Evolutionary conservation across 2,888 invertebrate genomes (phyloP), one percentile per base, ranked within the genome.

Genomic region (Junonia oenone): DNA sequence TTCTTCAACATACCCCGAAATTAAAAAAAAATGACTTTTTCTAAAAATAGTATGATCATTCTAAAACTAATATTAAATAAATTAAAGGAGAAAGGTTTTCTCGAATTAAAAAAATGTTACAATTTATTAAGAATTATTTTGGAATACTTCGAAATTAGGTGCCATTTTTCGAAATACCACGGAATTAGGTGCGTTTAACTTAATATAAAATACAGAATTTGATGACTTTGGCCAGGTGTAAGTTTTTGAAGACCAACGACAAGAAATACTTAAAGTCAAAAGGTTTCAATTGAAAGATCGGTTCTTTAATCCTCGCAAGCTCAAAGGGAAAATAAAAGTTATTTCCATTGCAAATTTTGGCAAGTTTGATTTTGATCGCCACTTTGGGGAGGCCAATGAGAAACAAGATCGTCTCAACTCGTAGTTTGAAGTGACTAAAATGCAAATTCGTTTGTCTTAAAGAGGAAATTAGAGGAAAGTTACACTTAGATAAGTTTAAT

Each of bases 241-340:
- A n/a, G n/a, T n/a, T n/a, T n/a, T n/a, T n/a, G n/a, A 5, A 6
- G 2, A 29, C 8, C 11, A 2, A 1, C 2, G 11, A 8, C 11
- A 8, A 11, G 1, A 4, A 43, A 22, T 5, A 43, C n/a, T n/a
- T 22, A n/a, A 26, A 43, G 13, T 26, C 13, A 37, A 8, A 17
- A 45, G 14, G 9, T 17, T 22, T 37, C 49, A 45, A 45, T 43
- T 19, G 29, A n/a, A 50, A 51, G 14, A 56, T 50, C 71, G 14
- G 51, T 58, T 69, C 71, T 72, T 75, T 70, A 75, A 74, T 71
- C 73, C 73, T 68, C 69, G 64, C 70, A 74, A 71, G 74, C 72
- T 81, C 78, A 76, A 79, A 81, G 76, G 75, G 75, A 72, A 80
- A 81, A 81, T 82, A 81, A 82, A 82, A 79, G 73, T 72, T 72